Conservation (phyloP, 2,113 vertebrate species). For the Mellivora capensis region DNA sequence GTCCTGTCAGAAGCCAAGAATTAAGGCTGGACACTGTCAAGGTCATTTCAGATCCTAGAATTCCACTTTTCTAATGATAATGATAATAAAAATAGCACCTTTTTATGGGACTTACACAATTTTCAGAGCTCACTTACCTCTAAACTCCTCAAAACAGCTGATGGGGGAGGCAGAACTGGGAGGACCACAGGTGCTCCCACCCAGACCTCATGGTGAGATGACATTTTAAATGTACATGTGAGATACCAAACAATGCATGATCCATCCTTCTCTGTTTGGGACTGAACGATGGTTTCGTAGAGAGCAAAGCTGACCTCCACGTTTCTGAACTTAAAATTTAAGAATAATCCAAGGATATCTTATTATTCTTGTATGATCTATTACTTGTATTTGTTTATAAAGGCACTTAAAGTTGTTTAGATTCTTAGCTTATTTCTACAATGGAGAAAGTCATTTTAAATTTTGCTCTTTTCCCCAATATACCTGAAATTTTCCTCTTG, state of each 20-base stretch:
- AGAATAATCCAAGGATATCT: neutral
- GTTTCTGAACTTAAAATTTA: neutral
- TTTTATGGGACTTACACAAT: neutral
- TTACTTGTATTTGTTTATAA: neutral
- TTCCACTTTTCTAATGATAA: constrained; percentile 17
- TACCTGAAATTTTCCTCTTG: neutral
- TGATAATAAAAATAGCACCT: neutral
- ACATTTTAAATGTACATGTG: neutral
- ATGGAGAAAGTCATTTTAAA: neutral
- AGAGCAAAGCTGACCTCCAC: neutral
- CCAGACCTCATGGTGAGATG: neutral
- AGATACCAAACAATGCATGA: neutral
- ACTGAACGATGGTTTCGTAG: neutral
- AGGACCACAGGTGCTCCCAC: neutral
- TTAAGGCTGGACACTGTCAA: neutral
- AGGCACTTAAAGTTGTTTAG: neutral
- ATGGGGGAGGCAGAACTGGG: neutral
- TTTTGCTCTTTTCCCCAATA: neutral
- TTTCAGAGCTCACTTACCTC: neutral
- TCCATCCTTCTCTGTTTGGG: neutral
- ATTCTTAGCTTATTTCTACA: neutral
- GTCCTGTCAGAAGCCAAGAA: neutral
- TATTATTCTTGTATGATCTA: neutral
- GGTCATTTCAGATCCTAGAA: neutral
- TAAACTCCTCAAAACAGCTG: neutral